Percentiles rank a stretch among this genome's conserved stretches.
Evolutionary conservation across 2,888 invertebrate genomes (phyloP).

Genomic region (Dryobota labecula): DNA sequence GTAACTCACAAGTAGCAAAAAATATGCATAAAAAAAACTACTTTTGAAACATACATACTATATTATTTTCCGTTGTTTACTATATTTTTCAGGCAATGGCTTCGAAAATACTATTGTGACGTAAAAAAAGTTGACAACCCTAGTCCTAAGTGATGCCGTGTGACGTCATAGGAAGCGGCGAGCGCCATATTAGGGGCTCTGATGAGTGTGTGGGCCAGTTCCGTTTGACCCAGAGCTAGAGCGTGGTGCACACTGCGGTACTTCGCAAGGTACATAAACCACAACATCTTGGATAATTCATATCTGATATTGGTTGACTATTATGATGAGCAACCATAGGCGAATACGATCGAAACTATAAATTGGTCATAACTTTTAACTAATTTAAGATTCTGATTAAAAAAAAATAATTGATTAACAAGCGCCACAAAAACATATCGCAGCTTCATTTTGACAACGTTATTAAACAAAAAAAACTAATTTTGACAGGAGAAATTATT

Average conservation of each 20-base stretch:
- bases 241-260: constrained; percentile 43
- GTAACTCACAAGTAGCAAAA: too few species aligned
- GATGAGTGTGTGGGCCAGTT: constrained; percentile 73
- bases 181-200: constrained; percentile 65
- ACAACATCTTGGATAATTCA: background rate
- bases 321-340: background rate
- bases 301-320: background rate
- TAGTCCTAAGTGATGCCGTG: constrained; percentile 50
- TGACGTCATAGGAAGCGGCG: constrained; percentile 67
- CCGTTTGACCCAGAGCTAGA: constrained; percentile 63
- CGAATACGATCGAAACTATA: background rate
- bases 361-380: background rate
- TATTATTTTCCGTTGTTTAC: too few species aligned
- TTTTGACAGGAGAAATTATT: too few species aligned
- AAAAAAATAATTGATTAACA: background rate
- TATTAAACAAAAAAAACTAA: too few species aligned
- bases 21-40: too few species aligned
- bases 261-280: background rate
- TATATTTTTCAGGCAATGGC: too few species aligned
- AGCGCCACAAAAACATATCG: background rate
- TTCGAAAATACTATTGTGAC: too few species aligned
- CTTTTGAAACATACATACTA: too few species aligned
- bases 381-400: background rate
- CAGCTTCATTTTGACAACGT: too few species aligned
- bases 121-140: too few species aligned